phyloP scores from a whole-genome alignment of 2,888 invertebrate species.

The Apamea sordens region DNA sequence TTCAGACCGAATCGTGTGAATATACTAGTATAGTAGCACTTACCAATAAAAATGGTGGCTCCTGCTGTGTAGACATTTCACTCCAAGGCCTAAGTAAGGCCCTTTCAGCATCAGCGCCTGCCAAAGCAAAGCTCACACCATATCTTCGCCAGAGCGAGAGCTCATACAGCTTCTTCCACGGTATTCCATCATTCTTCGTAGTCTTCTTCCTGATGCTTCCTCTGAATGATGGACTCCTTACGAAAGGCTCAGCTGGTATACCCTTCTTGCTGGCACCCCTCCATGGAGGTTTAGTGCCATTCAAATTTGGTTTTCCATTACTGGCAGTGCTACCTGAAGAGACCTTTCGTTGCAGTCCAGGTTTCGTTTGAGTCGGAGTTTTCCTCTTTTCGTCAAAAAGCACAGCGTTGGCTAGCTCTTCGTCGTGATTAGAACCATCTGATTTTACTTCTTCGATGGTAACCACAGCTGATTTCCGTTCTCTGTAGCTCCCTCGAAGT shows the following conservation, averaged over 20 bases:
- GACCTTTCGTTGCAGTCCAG: slow-evolving; percentile 78
- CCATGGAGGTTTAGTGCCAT: slow-evolving; percentile 87
- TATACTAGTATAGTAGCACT: slow-evolving; percentile 68
- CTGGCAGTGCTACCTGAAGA: slow-evolving; percentile 76
- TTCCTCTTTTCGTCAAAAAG: slow-evolving; percentile 85
- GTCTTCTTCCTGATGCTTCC: slow-evolving; percentile 86
- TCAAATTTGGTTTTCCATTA: slow-evolving; percentile 77
- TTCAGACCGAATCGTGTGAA: background rate
- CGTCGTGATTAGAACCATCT: slow-evolving; percentile 83
- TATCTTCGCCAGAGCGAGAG: slow-evolving; percentile 90
- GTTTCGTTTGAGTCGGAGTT: slow-evolving; percentile 75
- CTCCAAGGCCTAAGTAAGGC: slow-evolving; percentile 84
- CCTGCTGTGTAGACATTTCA: slow-evolving; percentile 82
- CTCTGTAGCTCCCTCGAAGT: slow-evolving; percentile 84
- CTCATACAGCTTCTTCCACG: slow-evolving; percentile 90
- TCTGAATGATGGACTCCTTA: slow-evolving; percentile 83
- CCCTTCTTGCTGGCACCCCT: slow-evolving; percentile 83
- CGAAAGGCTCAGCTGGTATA: slow-evolving; percentile 79
- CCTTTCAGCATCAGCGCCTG: slow-evolving; percentile 85
- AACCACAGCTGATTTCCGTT: slow-evolving; percentile 85
- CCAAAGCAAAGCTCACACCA: slow-evolving; percentile 85
- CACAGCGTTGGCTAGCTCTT: slow-evolving; percentile 81
- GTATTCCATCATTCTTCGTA: slow-evolving; percentile 82
- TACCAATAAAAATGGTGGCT: slow-evolving; percentile 80
- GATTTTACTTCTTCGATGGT: slow-evolving; percentile 89